These are phyloP conservation scores for Synchiropus splendidus DNA, from an alignment of 2,113 vertebrate genomes.

Conservation along the genomic window DNA sequence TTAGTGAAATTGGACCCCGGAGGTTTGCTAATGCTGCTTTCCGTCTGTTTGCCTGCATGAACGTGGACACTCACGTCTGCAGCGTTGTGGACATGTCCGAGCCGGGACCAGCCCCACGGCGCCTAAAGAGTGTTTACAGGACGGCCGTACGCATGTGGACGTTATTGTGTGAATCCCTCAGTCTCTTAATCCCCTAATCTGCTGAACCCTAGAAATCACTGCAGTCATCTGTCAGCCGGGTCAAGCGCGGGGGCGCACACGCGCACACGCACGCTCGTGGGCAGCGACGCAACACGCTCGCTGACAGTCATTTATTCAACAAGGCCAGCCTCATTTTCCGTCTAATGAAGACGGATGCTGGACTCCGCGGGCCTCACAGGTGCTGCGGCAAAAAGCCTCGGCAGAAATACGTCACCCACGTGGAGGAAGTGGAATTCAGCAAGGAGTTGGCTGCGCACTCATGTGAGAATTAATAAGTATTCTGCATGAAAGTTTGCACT, in stretches of 20 bases:
- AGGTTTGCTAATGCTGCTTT: constrained; percentile 41
- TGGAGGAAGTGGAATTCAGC: constrained; percentile 17
- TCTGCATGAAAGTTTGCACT: constrained; percentile 5
- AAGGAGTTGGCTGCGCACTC: constrained; percentile 1
- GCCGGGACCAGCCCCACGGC: constrained; percentile 6
- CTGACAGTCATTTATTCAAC: constrained; percentile 55
- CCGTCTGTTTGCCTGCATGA: constrained; percentile 25
- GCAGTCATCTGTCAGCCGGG: constrained; percentile 63
- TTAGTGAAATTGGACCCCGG: constrained; percentile 47
- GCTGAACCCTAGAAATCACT: constrained; percentile 65
- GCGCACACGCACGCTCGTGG: constrained; percentile 5
- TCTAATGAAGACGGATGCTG: constrained; percentile 62
- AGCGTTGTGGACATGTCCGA: constrained; percentile 12
- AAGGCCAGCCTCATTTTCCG: constrained; percentile 52
- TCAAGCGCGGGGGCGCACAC: constrained; percentile 27
- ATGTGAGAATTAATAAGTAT: constrained; percentile 1
- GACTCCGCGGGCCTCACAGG: constrained; percentile 47
- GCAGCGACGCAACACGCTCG: constrained; percentile 13
- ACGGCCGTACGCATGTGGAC: constrained; percentile 4
- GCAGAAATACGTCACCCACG: constrained; percentile 59
- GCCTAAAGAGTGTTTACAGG: constrained; percentile 11
- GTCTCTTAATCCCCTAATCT: constrained; percentile 69
- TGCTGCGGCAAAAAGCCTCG: constrained; percentile 44
- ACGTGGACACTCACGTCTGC: constrained; percentile 8
- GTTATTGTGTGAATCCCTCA: constrained; percentile 61